These are phyloP conservation scores for Ypsolopha sequella DNA, from an alignment of 2,888 invertebrate genomes.

Conservation along the genomic window DNA sequence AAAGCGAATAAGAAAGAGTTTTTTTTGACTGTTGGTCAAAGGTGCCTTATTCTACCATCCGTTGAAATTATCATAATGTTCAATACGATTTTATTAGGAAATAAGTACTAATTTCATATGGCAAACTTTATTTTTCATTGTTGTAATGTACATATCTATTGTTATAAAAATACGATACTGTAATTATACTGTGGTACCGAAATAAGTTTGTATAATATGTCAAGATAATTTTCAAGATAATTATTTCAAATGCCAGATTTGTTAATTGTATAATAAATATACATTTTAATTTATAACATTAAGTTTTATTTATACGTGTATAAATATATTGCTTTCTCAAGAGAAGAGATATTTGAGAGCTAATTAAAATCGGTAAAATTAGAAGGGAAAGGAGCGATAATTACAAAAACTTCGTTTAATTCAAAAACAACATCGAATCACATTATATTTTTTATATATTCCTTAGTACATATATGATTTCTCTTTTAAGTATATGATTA, in stretches of 20 bases:
- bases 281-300: conserved; percentile 10
- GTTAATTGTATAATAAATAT: conserved; percentile 5
- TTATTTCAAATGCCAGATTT: background rate
- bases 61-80: background rate
- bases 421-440: conserved; percentile 71
- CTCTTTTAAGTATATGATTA: conserved; percentile 49
- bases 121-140: background rate
- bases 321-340: background rate
- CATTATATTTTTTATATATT: conserved; percentile 66
- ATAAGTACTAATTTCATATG: background rate
- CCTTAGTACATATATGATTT: conserved; percentile 49
- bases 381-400: conserved; percentile 53
- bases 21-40: no score
- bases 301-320: background rate
- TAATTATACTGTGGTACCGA: conserved; percentile 1
- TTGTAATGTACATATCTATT: background rate
- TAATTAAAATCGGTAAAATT: conserved; percentile 9
- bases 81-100: background rate
- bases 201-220: no score
- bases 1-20: background rate
- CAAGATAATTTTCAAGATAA: no score
- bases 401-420: conserved; percentile 65
- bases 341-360: background rate
- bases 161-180: background rate
- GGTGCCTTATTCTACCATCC: background rate